phyloP scores from a whole-genome alignment of 2,797 vertebrate species.

The Oreortyx pictus region DNA sequence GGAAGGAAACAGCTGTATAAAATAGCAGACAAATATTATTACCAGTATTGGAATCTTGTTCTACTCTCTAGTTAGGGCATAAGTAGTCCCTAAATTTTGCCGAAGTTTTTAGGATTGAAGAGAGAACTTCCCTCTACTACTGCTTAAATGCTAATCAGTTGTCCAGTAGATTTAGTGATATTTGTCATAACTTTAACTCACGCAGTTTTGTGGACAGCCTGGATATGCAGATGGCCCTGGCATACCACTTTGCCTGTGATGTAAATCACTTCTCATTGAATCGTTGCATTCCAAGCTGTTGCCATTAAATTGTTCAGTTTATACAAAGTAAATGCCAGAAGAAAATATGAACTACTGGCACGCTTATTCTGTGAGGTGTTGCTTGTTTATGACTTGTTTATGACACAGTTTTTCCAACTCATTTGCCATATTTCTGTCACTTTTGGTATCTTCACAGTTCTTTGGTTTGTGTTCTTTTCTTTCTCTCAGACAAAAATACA shows the following conservation, averaged over 20 bases:
- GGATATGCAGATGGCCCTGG: conserved; percentile 56
- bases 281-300: conserved; percentile 59
- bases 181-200: conserved; percentile 7
- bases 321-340: conserved; percentile 19
- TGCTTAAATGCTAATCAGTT: background rate
- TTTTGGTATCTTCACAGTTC: background rate
- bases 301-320: conserved; percentile 53
- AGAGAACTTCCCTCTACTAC: background rate
- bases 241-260: conserved; percentile 44
- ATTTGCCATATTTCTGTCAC: background rate
- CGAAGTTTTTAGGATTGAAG: background rate
- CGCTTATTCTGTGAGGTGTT: conserved; percentile 1
- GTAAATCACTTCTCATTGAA: conserved; percentile 54
- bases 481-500: background rate
- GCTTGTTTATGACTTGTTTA: background rate
- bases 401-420: background rate
- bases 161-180: background rate
- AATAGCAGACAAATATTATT: background rate
- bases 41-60: background rate
- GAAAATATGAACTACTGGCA: background rate
- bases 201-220: conserved; percentile 38
- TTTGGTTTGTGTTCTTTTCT: background rate
- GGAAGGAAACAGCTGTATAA: background rate
- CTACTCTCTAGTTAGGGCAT: background rate
- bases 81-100: background rate